These are phyloP conservation scores for Hirudinaria manillensis DNA, from an alignment of 2,888 invertebrate species.

Conservation along the genomic window DNA sequence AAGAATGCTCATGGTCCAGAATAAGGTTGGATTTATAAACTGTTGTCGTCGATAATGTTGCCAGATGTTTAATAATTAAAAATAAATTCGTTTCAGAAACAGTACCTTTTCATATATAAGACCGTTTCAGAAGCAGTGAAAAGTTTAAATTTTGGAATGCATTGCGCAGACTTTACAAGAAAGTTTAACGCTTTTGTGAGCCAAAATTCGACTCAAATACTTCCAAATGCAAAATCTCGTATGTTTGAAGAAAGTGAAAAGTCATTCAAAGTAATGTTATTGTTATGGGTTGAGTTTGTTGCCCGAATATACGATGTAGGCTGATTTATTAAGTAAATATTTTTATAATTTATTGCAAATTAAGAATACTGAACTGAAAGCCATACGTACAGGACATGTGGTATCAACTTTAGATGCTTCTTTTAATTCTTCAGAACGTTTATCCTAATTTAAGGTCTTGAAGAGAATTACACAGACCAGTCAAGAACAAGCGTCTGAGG, in stretches of 20 bases:
- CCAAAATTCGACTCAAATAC: too few species aligned
- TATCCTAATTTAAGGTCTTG: background rate
- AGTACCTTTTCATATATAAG: constrained; percentile 7
- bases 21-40: background rate
- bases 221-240: too few species aligned
- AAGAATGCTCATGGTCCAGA: constrained; percentile 21
- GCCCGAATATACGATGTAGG: too few species aligned
- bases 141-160: background rate
- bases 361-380: too few species aligned
- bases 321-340: too few species aligned
- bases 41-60: too few species aligned
- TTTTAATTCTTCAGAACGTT: too few species aligned
- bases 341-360: too few species aligned
- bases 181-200: background rate
- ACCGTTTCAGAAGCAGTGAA: background rate
- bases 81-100: background rate
- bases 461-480: background rate
- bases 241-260: background rate
- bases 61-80: background rate
- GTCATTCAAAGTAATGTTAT: background rate
- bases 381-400: too few species aligned
- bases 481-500: background rate
- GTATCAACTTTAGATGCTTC: too few species aligned
- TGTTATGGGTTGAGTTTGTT: background rate
- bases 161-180: background rate